Percentiles rank a stretch among this genome's conserved stretches.
These are phyloP conservation scores for Carlito syrichta DNA, from an alignment of 2,113 vertebrate species.

Conservation along the genomic window DNA sequence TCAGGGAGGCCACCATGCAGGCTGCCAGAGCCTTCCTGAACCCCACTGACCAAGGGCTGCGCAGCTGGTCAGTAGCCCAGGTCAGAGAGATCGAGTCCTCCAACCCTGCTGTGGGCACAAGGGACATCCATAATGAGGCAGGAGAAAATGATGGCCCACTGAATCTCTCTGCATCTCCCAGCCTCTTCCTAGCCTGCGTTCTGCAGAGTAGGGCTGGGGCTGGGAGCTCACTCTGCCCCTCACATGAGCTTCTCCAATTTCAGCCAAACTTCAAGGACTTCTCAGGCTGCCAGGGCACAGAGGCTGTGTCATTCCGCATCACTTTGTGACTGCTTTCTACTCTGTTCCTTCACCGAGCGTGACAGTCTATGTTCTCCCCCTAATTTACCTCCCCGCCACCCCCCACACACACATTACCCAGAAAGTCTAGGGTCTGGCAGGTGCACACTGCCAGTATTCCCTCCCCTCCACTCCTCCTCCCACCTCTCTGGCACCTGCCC, in stretches of 20 bases:
- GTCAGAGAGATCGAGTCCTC: background rate
- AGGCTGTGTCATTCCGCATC: background rate
- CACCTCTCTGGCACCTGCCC: background rate
- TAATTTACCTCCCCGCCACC: background rate
- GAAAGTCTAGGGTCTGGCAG: background rate
- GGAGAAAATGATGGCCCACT: background rate
- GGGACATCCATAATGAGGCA: fast-evolving
- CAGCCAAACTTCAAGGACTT: background rate
- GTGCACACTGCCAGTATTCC: background rate
- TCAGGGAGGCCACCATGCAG: background rate
- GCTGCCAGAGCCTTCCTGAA: background rate
- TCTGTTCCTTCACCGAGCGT: background rate
- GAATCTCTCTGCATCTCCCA: background rate
- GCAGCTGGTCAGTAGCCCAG: background rate
- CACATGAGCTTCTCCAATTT: background rate
- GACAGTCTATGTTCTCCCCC: background rate
- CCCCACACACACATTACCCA: background rate
- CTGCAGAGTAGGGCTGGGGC: too few species aligned
- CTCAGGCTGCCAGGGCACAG: background rate
- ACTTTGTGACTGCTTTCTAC: background rate
- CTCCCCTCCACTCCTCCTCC: background rate
- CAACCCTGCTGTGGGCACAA: fast-evolving
- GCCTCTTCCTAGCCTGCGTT: background rate
- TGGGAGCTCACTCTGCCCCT: too few species aligned
- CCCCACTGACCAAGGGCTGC: background rate